A percentile compares a stretch with the other conserved stretches of the same genome.
Evolutionary conservation across 2,888 invertebrate species (phyloP).

Genomic region (Drosophila parthenogenetica): DNA sequence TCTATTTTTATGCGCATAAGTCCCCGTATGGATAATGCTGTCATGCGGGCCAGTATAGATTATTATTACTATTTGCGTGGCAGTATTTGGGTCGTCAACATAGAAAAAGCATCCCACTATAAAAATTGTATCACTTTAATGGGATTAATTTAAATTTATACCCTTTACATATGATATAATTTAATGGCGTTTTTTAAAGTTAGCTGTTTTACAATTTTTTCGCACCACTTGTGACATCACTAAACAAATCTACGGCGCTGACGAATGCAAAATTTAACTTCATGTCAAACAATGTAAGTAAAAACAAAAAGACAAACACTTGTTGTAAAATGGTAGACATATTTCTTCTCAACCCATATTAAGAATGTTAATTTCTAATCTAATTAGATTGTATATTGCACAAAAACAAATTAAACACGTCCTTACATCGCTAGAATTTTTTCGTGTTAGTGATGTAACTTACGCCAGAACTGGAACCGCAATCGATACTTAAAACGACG

Average conservation of each 20-base stretch:
- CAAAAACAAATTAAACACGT: slow-evolving; percentile 39
- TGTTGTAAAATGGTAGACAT: slow-evolving; percentile 3
- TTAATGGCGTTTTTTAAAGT: not conserved
- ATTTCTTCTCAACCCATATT: slow-evolving; percentile 11
- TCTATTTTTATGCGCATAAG: slow-evolving; percentile 54
- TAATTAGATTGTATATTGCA: slow-evolving; percentile 13
- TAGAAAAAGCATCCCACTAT: not conserved
- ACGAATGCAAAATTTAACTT: slow-evolving; percentile 53
- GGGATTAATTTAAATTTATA: not conserved
- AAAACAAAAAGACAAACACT: slow-evolving; percentile 20
- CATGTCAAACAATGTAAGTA: slow-evolving; percentile 6
- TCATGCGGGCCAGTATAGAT: slow-evolving; percentile 11
- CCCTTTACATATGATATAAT: not conserved
- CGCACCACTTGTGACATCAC: slow-evolving; percentile 49
- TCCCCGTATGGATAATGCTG: slow-evolving; percentile 30
- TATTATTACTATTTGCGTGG: slow-evolving; percentile 9
- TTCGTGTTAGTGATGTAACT: slow-evolving; percentile 32
- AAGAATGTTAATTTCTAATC: slow-evolving; percentile 3
- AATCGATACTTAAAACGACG: too few species aligned
- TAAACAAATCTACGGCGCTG: slow-evolving; percentile 49
- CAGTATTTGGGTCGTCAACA: slow-evolving; percentile 4
- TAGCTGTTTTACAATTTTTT: slow-evolving; percentile 17
- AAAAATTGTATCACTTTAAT: not conserved
- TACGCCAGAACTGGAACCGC: too few species aligned
- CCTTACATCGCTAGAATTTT: slow-evolving; percentile 59